Evolutionary conservation across 2,888 invertebrate genomes (phyloP).

Genomic region (Lamproptera curius): DNA sequence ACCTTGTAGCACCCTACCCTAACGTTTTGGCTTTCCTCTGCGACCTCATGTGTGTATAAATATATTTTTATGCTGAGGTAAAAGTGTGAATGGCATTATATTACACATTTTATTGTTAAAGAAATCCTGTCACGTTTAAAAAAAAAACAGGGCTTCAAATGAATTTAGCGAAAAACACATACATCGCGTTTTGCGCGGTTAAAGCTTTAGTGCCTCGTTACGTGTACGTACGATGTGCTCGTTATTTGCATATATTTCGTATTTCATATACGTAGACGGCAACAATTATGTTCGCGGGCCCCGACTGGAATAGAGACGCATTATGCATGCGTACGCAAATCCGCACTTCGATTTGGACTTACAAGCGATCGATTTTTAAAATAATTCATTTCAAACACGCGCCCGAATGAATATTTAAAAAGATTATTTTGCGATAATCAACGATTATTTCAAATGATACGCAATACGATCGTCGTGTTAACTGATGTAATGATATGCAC

Average conservation of each 20-base stretch:
- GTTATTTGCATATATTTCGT: constrained; percentile 13
- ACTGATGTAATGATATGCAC: too few species aligned
- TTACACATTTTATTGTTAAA: too few species aligned
- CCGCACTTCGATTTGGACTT: background rate
- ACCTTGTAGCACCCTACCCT: too few species aligned
- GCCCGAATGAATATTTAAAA: background rate
- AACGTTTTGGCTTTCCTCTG: too few species aligned
- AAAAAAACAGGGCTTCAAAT: constrained; percentile 1
- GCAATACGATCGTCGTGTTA: background rate
- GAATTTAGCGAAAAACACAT: constrained; percentile 1
- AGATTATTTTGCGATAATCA: background rate
- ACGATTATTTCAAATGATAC: background rate
- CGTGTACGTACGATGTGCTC: constrained; percentile 1
- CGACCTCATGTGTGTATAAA: too few species aligned
- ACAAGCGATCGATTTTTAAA: constrained; percentile 1
- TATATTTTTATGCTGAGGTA: too few species aligned
- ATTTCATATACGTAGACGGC: constrained; percentile 10
- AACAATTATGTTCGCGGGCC: constrained; percentile 8
- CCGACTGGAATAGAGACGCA: constrained; percentile 8
- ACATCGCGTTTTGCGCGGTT: background rate
- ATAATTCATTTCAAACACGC: background rate
- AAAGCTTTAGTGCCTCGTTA: constrained; percentile 5
- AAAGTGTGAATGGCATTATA: too few species aligned
- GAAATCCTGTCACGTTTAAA: constrained; percentile 2
- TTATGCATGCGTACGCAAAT: constrained; percentile 5